Percentiles rank a stretch among this genome's conserved stretches.
phyloP scores from a whole-genome alignment of 2,888 invertebrate genomes.

The Agrochola litura region DNA sequence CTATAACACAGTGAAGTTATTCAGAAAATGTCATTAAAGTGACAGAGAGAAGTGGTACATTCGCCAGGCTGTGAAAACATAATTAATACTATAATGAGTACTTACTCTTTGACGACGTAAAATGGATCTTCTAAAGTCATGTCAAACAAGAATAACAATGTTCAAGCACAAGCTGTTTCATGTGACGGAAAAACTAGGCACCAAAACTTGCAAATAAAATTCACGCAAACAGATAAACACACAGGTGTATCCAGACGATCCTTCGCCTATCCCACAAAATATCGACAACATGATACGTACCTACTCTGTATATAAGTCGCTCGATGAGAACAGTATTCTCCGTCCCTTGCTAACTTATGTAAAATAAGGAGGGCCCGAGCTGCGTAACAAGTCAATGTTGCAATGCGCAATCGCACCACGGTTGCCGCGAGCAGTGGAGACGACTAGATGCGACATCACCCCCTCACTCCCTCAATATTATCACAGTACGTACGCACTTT shows the following conservation, averaged over 20 bases:
- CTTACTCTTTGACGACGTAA: conserved; percentile 99
- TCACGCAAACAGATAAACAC: conserved; percentile 71
- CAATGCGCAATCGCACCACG: conserved; percentile 83
- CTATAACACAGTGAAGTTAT: not conserved
- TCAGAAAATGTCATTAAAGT: not conserved
- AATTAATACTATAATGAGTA: conserved; percentile 85
- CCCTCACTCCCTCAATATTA: conserved; percentile 65
- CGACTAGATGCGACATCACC: conserved; percentile 68
- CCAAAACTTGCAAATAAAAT: conserved; percentile 61
- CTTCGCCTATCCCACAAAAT: conserved; percentile 87
- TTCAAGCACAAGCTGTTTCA: conserved; percentile 77
- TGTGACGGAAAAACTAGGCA: conserved; percentile 74
- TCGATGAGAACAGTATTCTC: conserved; percentile 82
- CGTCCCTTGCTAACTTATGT: conserved; percentile 84
- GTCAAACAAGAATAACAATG: conserved; percentile 90
- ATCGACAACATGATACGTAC: conserved; percentile 84
- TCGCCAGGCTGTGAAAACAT: conserved; percentile 32
- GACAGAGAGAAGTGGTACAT: conserved; percentile 16
- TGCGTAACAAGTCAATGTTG: conserved; percentile 71
- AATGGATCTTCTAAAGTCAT: conserved; percentile 99
- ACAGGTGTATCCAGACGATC: conserved; percentile 74
- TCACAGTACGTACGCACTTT: conserved; percentile 58
- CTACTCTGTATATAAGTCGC: conserved; percentile 79
- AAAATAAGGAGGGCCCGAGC: conserved; percentile 69
- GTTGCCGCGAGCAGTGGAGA: conserved; percentile 49